These are phyloP conservation scores for Xiphorhynchus elegans DNA, from an alignment of 2,113 vertebrate species.

Conservation along the genomic window DNA sequence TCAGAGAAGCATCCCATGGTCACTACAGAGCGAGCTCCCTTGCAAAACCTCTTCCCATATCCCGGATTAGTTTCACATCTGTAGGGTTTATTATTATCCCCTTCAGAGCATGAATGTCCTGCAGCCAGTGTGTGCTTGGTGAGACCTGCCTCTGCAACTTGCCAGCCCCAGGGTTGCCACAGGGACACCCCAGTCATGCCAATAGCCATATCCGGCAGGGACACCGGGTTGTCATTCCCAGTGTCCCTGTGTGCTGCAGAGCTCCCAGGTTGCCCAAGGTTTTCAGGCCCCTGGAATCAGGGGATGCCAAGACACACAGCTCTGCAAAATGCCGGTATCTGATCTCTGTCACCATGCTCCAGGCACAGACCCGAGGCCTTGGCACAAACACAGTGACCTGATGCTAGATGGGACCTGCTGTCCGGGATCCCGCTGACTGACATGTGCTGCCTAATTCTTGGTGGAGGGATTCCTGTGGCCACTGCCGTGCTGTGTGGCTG, in stretches of 20 bases:
- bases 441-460: background rate
- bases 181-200: too few species aligned
- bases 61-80: background rate
- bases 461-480: background rate
- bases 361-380: background rate
- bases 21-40: background rate
- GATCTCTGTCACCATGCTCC: background rate
- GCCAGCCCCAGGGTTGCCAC: background rate
- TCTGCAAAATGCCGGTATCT: background rate
- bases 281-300: rapidly evolving
- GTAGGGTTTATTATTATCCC: background rate
- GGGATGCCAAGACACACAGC: background rate
- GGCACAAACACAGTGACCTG: rapidly evolving
- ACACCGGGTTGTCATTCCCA: background rate
- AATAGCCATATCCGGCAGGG: rapidly evolving
- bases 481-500: rapidly evolving
- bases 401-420: rapidly evolving
- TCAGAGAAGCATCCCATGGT: background rate
- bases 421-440: background rate
- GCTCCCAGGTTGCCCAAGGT: background rate
- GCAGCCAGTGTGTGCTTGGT: background rate
- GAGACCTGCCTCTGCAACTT: background rate
- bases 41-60: background rate
- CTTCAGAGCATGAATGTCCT: background rate
- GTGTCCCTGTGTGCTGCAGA: rapidly evolving